Evolutionary conservation across 2,113 vertebrate species (phyloP).

Genomic region (Uropsilus gracilis): DNA sequence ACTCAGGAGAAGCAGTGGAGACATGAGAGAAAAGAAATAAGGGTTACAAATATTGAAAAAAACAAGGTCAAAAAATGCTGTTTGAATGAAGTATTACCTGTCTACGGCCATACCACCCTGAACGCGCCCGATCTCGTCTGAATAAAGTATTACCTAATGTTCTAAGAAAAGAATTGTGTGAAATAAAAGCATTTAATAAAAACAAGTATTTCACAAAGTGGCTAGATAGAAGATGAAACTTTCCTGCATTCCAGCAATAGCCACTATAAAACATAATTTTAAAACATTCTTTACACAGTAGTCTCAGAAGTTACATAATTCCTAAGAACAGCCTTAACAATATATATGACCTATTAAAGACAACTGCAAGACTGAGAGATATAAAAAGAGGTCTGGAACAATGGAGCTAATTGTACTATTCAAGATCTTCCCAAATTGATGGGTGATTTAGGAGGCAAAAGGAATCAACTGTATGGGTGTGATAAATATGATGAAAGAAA

Average conservation of each 20-base stretch:
- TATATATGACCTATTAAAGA: constrained; percentile 29
- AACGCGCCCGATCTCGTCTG: too few species aligned
- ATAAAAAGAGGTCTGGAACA: not conserved
- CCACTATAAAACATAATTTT: constrained; percentile 23
- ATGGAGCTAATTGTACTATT: not conserved
- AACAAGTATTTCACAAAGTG: not conserved
- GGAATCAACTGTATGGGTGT: not conserved
- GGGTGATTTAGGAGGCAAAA: not conserved
- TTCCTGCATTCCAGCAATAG: not conserved
- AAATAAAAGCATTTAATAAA: constrained; percentile 5
- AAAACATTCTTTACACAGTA: constrained; percentile 9
- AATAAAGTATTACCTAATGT: not conserved
- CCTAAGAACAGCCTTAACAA: not conserved
- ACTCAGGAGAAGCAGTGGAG: not conserved
- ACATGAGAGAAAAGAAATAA: not conserved
- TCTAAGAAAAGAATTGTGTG: not conserved
- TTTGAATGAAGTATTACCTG: not conserved
- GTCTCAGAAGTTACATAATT: not conserved
- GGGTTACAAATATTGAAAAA: not conserved
- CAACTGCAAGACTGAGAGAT: not conserved
- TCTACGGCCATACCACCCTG: too few species aligned
- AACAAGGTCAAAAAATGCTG: not conserved
- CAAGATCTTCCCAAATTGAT: not conserved
- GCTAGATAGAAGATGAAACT: not conserved
- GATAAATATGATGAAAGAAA: too few species aligned